phyloP scores from a whole-genome alignment of 2,113 vertebrate species.

The Thamnaconus septentrionalis region DNA sequence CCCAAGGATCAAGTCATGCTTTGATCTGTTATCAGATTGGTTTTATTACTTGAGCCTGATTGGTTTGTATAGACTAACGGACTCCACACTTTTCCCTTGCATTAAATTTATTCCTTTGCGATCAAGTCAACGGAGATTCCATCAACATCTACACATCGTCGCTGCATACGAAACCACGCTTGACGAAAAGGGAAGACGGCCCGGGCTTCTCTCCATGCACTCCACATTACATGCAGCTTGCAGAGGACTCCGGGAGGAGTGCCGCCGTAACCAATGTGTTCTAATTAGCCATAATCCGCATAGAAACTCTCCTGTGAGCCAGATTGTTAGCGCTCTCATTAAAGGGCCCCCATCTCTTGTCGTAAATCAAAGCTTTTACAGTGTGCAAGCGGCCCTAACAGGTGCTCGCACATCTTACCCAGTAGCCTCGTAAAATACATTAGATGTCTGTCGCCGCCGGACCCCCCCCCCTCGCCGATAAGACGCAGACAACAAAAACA shows the following conservation, averaged over 20 bases:
- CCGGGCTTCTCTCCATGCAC: constrained; percentile 51
- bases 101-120: constrained; percentile 5
- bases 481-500: background rate
- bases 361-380: constrained; percentile 75
- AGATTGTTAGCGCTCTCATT: constrained; percentile 77
- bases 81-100: too few relatives aligned
- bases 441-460: constrained; percentile 52
- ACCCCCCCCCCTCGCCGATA: background rate
- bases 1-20: too few relatives aligned
- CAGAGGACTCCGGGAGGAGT: constrained; percentile 67
- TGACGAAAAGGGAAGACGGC: constrained; percentile 33
- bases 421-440: constrained; percentile 63
- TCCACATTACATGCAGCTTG: constrained; percentile 64
- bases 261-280: constrained; percentile 74
- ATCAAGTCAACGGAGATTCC: too few relatives aligned
- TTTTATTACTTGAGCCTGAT: too few relatives aligned
- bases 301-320: constrained; percentile 71
- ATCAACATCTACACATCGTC: too few relatives aligned
- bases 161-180: background rate
- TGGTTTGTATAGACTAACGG: too few relatives aligned
- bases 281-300: constrained; percentile 76
- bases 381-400: constrained; percentile 62
- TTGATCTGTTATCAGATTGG: too few relatives aligned
- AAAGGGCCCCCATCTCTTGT: constrained; percentile 68
- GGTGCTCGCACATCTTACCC: constrained; percentile 56